Evolutionary conservation across 2,888 invertebrate genomes (phyloP), one percentile per base, ranked within the genome.

Genomic region (Molorchus minor): DNA sequence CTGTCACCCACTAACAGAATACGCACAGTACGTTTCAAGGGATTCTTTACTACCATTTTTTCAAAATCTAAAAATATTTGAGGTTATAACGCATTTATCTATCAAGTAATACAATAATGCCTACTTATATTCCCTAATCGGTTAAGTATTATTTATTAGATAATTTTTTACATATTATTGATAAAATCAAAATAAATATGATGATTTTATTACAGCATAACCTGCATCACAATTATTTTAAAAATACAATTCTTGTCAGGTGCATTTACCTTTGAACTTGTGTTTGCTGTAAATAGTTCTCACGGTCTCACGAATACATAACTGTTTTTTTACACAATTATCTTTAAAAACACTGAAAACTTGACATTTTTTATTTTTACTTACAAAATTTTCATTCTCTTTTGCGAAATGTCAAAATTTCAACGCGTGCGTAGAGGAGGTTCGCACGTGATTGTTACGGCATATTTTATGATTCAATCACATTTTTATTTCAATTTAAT

Each of bases 1-100:
- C 91, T 87, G 80, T 98, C 98, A 53, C 98, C 98, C 51, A 98
- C 88, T 57, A 98, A 85, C 67, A 98, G 85, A 78, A 98, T 98
- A 64, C 98, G 87, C 62, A 98, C 97, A 79, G 92, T 96, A 69
- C 89, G 88, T 72, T 89, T 82, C 56, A 69, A 63, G 5, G 74
- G 72, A 10, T 75, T 69, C 69, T 78, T 77, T 43, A 80, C 78
- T 62, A 81, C 81, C 81, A 81, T 81, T 67, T 70, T 78, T 38
- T 51, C n/a, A 51, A 20, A 44, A 41, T 52, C 57, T 58, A 21
- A n/a, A 62, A 58, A 49, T 49, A 44, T 47, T 41, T 64, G 61
- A 64, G 64, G 61, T 61, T 61, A 61, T 8, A 44, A 15, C 10
- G 36, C 38, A 29, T 29, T 45, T 51, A n/a, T n/a, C n/a, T n/a